Conservation (phyloP, 2,888 invertebrate species). For the Adelphocoris suturalis region DNA sequence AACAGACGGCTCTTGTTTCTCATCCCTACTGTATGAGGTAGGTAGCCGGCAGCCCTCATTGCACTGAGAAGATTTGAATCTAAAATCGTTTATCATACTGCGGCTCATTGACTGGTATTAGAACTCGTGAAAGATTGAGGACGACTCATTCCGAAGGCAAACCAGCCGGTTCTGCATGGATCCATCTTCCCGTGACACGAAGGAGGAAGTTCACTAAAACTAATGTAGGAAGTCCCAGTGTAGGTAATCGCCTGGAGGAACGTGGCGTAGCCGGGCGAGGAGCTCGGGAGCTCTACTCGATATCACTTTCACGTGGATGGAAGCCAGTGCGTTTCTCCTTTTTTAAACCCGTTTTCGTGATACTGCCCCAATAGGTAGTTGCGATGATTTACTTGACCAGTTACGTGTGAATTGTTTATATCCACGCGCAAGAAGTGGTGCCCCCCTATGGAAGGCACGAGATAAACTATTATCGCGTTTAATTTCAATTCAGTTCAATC, state of each 20-base stretch:
- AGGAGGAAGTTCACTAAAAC: slow-evolving; percentile 45
- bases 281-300: slow-evolving; percentile 18
- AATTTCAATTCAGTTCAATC: too few relatives aligned
- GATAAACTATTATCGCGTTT: too few relatives aligned
- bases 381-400: not conserved
- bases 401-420: not conserved
- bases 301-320: slow-evolving; percentile 36
- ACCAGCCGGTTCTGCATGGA: not conserved
- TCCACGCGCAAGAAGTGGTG: not conserved
- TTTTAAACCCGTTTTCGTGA: slow-evolving; percentile 9
- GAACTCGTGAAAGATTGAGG: not conserved
- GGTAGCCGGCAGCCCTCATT: too few relatives aligned
- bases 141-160: not conserved
- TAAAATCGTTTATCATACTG: too few relatives aligned
- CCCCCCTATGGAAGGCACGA: too few relatives aligned
- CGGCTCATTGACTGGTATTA: not conserved
- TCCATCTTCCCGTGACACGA: slow-evolving; percentile 41
- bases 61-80: too few relatives aligned
- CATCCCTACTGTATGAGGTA: too few relatives aligned
- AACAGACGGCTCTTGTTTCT: too few relatives aligned
- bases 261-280: not conserved
- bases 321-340: slow-evolving; percentile 4
- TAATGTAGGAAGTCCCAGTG: slow-evolving; percentile 36
- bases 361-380: not conserved
- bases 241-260: slow-evolving; percentile 15